Conservation (phyloP, 2,113 vertebrate species). For the Pampusana beccarii region DNA sequence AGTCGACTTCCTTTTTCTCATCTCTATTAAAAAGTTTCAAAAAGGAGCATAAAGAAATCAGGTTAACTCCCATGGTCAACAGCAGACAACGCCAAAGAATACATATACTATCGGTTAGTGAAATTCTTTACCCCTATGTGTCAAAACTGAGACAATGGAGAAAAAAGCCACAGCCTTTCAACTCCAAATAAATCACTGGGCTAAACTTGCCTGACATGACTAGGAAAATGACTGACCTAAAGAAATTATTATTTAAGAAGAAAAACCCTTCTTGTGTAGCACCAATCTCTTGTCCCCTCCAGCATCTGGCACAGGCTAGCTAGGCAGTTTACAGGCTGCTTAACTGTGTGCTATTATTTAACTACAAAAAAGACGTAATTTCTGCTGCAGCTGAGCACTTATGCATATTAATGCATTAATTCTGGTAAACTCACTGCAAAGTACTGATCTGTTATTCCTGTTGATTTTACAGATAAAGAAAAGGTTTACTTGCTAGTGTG, state of each 20-base stretch:
- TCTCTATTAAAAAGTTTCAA: slow-evolving; percentile 36
- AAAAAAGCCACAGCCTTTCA: slow-evolving; percentile 26
- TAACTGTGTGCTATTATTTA: background rate
- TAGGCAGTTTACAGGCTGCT: background rate
- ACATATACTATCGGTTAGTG: background rate
- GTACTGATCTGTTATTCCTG: background rate
- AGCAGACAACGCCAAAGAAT: background rate
- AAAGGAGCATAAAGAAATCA: slow-evolving; percentile 19
- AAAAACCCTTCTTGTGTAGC: background rate
- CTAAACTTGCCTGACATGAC: background rate
- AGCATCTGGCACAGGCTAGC: background rate
- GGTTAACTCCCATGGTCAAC: slow-evolving; percentile 46
- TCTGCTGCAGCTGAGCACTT: background rate
- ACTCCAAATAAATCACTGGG: background rate
- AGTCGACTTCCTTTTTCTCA: slow-evolving; percentile 43
- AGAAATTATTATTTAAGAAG: background rate
- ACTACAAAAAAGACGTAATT: background rate
- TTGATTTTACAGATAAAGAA: background rate
- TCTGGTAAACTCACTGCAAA: background rate
- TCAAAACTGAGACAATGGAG: background rate
- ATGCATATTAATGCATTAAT: background rate
- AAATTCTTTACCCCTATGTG: background rate
- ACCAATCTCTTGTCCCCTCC: background rate
- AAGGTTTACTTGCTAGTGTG: background rate
- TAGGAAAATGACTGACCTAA: background rate